Evolutionary conservation across 2,113 vertebrate genomes (phyloP).

Genomic region (Cyrtonyx montezumae): DNA sequence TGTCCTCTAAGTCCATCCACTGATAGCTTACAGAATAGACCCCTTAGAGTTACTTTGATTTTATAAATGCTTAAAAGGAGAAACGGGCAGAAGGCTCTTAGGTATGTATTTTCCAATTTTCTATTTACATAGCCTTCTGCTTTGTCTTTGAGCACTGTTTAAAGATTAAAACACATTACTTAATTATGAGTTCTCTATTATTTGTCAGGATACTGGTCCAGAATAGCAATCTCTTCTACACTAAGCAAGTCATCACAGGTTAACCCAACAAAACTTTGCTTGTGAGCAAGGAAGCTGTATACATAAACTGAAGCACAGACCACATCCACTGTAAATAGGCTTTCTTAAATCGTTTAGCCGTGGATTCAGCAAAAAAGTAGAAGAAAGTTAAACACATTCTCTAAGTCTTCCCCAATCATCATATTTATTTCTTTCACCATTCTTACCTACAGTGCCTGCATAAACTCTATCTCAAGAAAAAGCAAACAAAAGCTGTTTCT

Average conservation of each 20-base stretch:
- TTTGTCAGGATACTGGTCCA: neutral
- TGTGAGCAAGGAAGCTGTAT: neutral
- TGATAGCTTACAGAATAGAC: neutral
- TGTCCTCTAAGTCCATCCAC: neutral
- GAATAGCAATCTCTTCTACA: neutral
- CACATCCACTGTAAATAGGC: neutral
- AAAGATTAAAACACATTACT: neutral
- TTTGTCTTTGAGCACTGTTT: neutral
- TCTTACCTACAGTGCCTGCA: neutral
- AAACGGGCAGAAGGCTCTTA: neutral
- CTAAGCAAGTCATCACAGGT: neutral
- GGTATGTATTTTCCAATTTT: neutral
- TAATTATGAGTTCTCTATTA: neutral
- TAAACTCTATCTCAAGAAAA: neutral
- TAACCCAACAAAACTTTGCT: neutral
- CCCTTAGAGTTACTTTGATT: neutral
- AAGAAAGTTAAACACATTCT: neutral
- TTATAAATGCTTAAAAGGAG: neutral
- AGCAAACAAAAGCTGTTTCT: neutral
- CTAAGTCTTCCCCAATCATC: neutral
- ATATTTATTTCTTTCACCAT: neutral
- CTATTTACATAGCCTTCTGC: neutral
- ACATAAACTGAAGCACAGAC: slow-evolving; percentile 7
- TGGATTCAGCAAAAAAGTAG: neutral
- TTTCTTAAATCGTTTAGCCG: neutral